Base-by-base conservation (phyloP, 2,797 vertebrate genomes). In the Hyperoplus immaculatus region DNA sequence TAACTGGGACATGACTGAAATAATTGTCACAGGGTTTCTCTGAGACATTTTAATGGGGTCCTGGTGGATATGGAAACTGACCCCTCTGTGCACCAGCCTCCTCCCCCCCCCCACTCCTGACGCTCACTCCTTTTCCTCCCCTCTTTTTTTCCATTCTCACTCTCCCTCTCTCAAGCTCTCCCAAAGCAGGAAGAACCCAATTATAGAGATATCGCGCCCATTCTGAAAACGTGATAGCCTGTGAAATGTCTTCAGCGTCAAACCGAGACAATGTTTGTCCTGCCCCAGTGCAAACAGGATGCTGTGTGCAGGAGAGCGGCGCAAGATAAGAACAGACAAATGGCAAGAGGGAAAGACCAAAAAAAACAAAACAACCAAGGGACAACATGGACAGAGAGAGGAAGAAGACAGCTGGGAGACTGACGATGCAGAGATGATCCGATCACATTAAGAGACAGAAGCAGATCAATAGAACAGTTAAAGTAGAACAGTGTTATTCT, bases 231-330 rank as follows among this genome's bases (percentile, higher is more conserved):
- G 92, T 91, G 93, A 93, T 90, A 90, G 94, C 88, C 94, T 94
- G 94, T 95, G 92, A 95, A 95, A 95, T 93, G 92, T 95, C 93
- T 94, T 90, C 58, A 56, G 87, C 86, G 90, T 93, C 88, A 85
- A 86, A 85, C 86, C 83, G 89, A 93, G 88, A 91, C 92, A 77
- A 83, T 95, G 93, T 95, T 95, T 94, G 94, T 94, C 90, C 93
- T 89, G 89, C 90, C 77, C 68, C 80, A 86, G 84, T 80, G 91
- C 94, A 95, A 96, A 96, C 95, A 95, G 95, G 95, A 96, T 94
- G 94, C 92, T 62, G 86, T 84, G 89, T 83, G 90, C 89, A 89
- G 89, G 89, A 93, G 92, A 92, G 86, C 59, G 63, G 57, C 45
- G 69, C 70, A 39, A 94, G 95, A 96, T 95, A 96, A 96, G 87